Conservation (phyloP, 2,888 invertebrate genomes). For the Margaritifera margaritifera region DNA sequence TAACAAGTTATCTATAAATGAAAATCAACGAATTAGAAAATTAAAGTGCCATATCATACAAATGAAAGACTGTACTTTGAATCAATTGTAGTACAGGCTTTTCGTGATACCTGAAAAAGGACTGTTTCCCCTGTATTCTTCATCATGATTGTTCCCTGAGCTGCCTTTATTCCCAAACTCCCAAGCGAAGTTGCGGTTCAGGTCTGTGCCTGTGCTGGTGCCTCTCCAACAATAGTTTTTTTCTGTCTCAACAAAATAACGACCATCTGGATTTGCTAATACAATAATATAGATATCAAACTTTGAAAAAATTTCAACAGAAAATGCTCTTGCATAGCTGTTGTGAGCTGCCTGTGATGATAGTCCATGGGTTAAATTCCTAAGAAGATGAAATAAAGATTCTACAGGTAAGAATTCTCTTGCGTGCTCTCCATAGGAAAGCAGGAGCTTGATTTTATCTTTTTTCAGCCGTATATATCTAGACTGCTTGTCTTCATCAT, state of each 20-base stretch:
- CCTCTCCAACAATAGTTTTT: slow-evolving; percentile 70
- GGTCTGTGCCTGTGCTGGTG: slow-evolving; percentile 67
- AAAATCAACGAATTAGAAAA: neutral
- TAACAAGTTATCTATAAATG: neutral
- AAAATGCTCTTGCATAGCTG: slow-evolving; percentile 12
- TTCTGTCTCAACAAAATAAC: slow-evolving; percentile 56
- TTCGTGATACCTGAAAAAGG: slow-evolving; percentile 67
- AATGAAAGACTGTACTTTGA: too few relatives aligned
- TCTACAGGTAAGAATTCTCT: slow-evolving; percentile 70
- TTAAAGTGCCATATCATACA: too few relatives aligned
- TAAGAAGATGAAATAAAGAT: slow-evolving; percentile 58
- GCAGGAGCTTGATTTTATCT: slow-evolving; percentile 55
- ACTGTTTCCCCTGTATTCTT: slow-evolving; percentile 65
- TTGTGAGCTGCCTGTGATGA: slow-evolving; percentile 7
- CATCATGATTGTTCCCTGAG: slow-evolving; percentile 58
- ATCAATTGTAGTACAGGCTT: neutral
- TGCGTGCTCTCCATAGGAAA: slow-evolving; percentile 71
- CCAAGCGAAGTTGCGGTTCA: slow-evolving; percentile 71
- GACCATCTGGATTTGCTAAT: slow-evolving; percentile 69
- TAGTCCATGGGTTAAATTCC: slow-evolving; percentile 54
- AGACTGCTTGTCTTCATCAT: too few relatives aligned
- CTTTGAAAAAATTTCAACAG: slow-evolving; percentile 38
- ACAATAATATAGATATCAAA: slow-evolving; percentile 65
- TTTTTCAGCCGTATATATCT: neutral
- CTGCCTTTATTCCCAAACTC: slow-evolving; percentile 68